A percentile compares a stretch with the other conserved stretches of the same genome.
These are phyloP conservation scores for Argya squamiceps DNA, from an alignment of 2,797 vertebrate species.

Conservation along the genomic window DNA sequence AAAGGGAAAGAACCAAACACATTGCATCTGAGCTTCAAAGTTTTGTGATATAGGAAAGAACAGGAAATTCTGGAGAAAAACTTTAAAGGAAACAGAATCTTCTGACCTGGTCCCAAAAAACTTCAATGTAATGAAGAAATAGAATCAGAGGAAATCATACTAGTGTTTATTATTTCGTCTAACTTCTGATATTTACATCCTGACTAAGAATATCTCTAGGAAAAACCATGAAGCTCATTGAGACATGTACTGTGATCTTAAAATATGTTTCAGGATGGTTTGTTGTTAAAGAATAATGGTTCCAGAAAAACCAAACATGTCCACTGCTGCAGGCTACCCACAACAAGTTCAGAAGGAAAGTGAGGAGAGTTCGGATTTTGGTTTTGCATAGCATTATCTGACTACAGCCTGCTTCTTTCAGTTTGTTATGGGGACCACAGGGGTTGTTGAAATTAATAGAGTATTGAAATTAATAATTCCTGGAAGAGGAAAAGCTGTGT, in stretches of 20 bases:
- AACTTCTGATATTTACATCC: background rate
- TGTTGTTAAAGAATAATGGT: background rate
- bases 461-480: no score
- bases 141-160: background rate
- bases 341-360: background rate
- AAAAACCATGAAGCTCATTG: background rate
- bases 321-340: background rate
- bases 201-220: background rate
- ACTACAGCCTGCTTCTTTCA: background rate
- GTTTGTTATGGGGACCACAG: background rate
- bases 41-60: background rate
- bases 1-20: background rate
- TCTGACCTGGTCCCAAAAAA: background rate
- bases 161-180: background rate
- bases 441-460: background rate
- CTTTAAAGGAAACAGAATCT: background rate
- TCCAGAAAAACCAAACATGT: background rate
- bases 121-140: background rate
- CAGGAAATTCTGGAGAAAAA: background rate
- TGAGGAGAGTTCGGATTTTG: background rate
- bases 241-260: background rate
- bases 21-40: background rate
- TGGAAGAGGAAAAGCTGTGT: background rate
- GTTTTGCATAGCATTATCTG: background rate
- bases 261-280: background rate